Conservation (phyloP, 2,888 invertebrate genomes). For the Leucophenga montana region DNA sequence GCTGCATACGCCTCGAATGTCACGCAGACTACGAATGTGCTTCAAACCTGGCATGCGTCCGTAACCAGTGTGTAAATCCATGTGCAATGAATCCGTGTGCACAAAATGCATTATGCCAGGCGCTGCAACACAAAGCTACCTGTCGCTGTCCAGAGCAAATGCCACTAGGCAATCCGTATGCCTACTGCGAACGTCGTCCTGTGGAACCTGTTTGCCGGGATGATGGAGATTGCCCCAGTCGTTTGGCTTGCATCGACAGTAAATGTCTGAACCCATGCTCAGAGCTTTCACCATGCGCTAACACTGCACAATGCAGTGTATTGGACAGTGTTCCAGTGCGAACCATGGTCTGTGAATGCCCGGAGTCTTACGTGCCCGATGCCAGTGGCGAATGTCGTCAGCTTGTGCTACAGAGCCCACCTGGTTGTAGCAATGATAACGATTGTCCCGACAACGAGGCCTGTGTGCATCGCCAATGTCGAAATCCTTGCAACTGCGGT, state of each 20-base stretch:
- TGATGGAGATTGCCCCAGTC: slow-evolving; percentile 86
- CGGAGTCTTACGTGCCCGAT: slow-evolving; percentile 87
- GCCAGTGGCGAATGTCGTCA: slow-evolving; percentile 85
- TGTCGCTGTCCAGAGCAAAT: slow-evolving; percentile 88
- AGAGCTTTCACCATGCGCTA: slow-evolving; percentile 83
- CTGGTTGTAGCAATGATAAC: slow-evolving; percentile 84
- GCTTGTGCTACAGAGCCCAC: slow-evolving; percentile 79
- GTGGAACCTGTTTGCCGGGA: slow-evolving; percentile 80
- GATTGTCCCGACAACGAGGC: slow-evolving; percentile 87
- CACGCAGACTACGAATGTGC: slow-evolving; percentile 86
- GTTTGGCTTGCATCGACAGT: slow-evolving; percentile 85
- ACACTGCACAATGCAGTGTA: slow-evolving; percentile 85
- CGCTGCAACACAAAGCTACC: slow-evolving; percentile 84
- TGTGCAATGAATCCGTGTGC: slow-evolving; percentile 86
- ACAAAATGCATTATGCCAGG: slow-evolving; percentile 86
- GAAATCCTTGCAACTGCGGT: slow-evolving; percentile 91
- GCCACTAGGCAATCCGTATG: slow-evolving; percentile 86
- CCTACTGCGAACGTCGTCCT: slow-evolving; percentile 79
- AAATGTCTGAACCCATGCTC: slow-evolving; percentile 86
- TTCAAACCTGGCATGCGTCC: slow-evolving; percentile 81
- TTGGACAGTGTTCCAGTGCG: slow-evolving; percentile 89
- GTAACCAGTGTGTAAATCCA: slow-evolving; percentile 85
- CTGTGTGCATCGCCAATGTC: slow-evolving; percentile 89
- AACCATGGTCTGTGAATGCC: slow-evolving; percentile 91
- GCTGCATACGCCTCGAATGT: slow-evolving; percentile 86